These are phyloP conservation scores for Lichenostomus cassidix DNA, from an alignment of 2,113 vertebrate genomes.

Conservation along the genomic window DNA sequence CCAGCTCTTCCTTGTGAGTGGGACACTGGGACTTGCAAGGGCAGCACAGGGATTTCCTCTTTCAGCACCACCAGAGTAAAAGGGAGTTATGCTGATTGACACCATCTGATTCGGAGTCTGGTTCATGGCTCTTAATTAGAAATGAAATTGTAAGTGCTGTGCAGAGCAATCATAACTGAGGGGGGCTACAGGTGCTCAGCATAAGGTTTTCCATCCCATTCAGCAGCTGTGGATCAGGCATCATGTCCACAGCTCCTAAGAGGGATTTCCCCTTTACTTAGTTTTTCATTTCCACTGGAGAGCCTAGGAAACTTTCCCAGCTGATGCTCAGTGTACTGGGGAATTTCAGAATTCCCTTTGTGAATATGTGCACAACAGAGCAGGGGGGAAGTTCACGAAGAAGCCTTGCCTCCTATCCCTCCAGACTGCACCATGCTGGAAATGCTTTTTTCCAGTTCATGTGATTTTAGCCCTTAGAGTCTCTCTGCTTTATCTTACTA, in stretches of 20 bases:
- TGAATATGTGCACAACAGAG: neutral
- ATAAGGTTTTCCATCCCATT: neutral
- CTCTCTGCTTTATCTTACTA: neutral
- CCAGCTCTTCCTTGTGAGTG: neutral
- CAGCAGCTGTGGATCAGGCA: neutral
- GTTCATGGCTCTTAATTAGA: neutral
- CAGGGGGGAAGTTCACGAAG: neutral
- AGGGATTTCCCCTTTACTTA: neutral
- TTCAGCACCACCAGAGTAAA: neutral
- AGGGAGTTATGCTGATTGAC: neutral
- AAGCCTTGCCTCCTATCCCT: neutral
- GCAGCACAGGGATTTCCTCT: neutral
- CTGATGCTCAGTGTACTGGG: neutral
- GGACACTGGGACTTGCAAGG: neutral
- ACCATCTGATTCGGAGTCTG: accelerated
- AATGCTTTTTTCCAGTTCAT: neutral
- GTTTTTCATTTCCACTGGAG: neutral
- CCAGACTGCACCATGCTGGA: neutral
- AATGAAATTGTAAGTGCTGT: neutral
- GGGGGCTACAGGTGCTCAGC: neutral
- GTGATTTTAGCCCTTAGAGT: neutral
- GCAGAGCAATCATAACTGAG: neutral
- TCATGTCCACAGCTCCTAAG: neutral
- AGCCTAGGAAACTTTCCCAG: neutral
- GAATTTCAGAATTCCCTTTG: neutral